phyloP scores from a whole-genome alignment of 2,797 vertebrate genomes.

The Danio aesculapii region DNA sequence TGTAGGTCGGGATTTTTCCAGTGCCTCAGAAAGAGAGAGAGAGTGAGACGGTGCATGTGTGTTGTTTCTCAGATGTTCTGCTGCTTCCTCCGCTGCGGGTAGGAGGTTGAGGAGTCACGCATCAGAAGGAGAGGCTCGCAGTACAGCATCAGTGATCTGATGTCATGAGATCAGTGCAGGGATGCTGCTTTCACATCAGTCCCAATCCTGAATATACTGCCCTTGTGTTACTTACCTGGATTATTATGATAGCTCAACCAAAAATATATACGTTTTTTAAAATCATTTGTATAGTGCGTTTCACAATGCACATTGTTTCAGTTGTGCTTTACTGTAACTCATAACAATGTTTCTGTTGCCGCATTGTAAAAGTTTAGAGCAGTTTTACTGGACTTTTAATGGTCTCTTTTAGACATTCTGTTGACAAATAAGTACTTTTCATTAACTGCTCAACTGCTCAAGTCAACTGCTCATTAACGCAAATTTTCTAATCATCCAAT shows the following conservation, averaged over 20 bases:
- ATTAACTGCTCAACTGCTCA: no score
- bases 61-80: slow-evolving; percentile 46
- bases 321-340: neutral
- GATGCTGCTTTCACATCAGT: slow-evolving; percentile 5
- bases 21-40: slow-evolving; percentile 7
- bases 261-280: neutral
- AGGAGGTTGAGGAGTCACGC: slow-evolving; percentile 47
- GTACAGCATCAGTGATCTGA: slow-evolving; percentile 23
- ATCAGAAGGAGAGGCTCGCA: neutral
- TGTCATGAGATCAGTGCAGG: neutral
- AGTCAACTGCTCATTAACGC: no score
- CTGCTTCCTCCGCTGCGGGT: slow-evolving; percentile 31
- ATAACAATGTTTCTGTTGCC: neutral
- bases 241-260: neutral
- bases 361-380: neutral
- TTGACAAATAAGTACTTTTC: no score
- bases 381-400: neutral
- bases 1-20: slow-evolving; percentile 67
- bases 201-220: neutral
- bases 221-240: slow-evolving; percentile 10
- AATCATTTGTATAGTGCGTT: no score
- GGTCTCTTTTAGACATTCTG: no score
- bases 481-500: no score
- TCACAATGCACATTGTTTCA: neutral
- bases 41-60: slow-evolving; percentile 5